Base-by-base conservation (phyloP, 1,140 invertebrate genomes). In the Drosophila bocki region DNA sequence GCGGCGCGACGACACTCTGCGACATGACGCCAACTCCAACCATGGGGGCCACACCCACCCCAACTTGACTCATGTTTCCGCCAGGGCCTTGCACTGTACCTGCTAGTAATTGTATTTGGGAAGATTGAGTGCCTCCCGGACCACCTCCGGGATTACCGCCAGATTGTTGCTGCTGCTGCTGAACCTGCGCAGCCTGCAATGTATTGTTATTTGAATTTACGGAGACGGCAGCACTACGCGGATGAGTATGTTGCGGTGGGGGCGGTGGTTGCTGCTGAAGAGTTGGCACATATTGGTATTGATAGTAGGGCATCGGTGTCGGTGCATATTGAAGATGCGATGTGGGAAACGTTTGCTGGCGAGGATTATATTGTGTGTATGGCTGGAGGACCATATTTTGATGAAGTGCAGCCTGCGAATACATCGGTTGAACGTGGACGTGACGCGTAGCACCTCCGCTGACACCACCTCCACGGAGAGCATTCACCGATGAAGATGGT, bases 271-370 rank as follows among this genome's bases (percentile, higher is more conserved):
- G 87, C 22, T 91, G 88, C 35, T 63, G 88, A 7, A 81, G 70
- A 48, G 67, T 59, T 50, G 61, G 62, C 39, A 88, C 33, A 75
- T 92, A 92, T 68, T 75, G 79, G 61, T 91, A 91, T 35, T 71
- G 80, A 57, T 91, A 91, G 48, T 79, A 91, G 29, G 61, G 44
- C 54, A 90, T 77, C 5, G 63, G 80, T 12, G 68, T 45, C 1
- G 67, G 80, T 39, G 83, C 75, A 68, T 84, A 91, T 81, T 91
- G 87, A 48, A 88, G 35, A 32, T 91, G 87, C 39, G 80, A 79
- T 17, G 76, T 9, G 65, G 60, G 70, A 72, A 78, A 91, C 29
- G 86, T 72, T 50, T 90, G 88, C 41, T 83, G 87, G 33, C 87
- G 63, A 29, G 84, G 88, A 33, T 65, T 67, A 61, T 79, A 91